A percentile compares a stretch with the other conserved stretches of the same genome.
Conservation (phyloP, 2,797 vertebrate species). For the Coregonus suidteri region DNA sequence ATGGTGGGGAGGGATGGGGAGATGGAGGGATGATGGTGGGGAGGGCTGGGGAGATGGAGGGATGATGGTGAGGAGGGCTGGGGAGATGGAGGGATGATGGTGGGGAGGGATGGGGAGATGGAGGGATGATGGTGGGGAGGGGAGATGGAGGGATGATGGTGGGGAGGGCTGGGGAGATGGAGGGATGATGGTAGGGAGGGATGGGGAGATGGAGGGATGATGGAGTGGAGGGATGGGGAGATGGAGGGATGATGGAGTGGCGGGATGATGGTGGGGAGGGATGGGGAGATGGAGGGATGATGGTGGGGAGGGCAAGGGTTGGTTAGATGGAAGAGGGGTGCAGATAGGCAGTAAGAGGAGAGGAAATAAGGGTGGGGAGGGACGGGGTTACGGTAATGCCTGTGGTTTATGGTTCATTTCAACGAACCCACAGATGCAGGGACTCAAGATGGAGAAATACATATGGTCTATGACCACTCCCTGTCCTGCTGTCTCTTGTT, state of each 20-base stretch:
- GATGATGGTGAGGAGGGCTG: no score
- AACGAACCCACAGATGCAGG: background rate
- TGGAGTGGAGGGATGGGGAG: background rate
- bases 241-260: background rate
- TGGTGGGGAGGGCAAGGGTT: background rate
- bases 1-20: no score
- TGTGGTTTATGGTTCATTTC: background rate
- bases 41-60: no score
- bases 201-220: no score
- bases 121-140: no score
- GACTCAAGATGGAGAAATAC: background rate
- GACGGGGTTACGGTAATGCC: background rate
- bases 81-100: no score
- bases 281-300: background rate
- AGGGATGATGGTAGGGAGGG: background rate
- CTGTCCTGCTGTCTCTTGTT: background rate
- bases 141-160: no score
- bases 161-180: background rate
- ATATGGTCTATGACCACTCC: background rate
- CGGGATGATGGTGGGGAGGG: background rate
- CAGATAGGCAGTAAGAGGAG: background rate
- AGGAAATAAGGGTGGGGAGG: background rate
- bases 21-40: no score
- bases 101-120: no score
- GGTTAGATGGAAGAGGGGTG: background rate